phyloP scores from a whole-genome alignment of 2,888 invertebrate species.

The Chaetoderma sp. region DNA sequence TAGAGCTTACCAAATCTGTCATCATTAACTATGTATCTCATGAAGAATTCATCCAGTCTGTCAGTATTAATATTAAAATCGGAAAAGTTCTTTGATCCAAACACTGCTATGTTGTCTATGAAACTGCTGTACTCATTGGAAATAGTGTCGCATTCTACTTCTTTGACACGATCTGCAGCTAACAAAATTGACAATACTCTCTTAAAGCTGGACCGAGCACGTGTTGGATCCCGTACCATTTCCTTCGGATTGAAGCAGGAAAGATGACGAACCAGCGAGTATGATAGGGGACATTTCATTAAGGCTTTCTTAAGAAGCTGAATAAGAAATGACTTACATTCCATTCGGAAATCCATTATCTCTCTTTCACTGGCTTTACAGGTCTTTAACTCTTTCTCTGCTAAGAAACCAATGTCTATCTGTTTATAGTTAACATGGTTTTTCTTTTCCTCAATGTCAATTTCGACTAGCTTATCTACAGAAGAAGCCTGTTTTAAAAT shows the following conservation, averaged over 20 bases:
- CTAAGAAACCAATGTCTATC: background rate
- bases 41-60: too few relatives aligned
- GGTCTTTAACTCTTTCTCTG: background rate
- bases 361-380: background rate
- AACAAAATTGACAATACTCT: too few relatives aligned
- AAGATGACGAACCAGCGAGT: conserved; percentile 13
- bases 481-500: too few relatives aligned
- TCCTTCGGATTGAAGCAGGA: background rate
- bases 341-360: conserved; percentile 5
- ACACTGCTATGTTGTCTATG: too few relatives aligned
- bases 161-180: too few relatives aligned
- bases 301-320: conserved; percentile 4
- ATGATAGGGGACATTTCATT: conserved; percentile 17
- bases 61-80: too few relatives aligned
- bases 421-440: background rate
- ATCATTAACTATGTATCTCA: too few relatives aligned
- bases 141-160: too few relatives aligned
- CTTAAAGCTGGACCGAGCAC: too few relatives aligned
- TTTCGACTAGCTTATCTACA: background rate
- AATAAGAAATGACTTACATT: conserved; percentile 9
- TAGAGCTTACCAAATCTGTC: too few relatives aligned
- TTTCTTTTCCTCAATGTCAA: background rate
- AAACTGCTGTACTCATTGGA: too few relatives aligned
- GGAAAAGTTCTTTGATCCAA: too few relatives aligned
- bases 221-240: background rate